Conservation (phyloP, 2,113 vertebrate genomes). For the Oceanodroma tethys region DNA sequence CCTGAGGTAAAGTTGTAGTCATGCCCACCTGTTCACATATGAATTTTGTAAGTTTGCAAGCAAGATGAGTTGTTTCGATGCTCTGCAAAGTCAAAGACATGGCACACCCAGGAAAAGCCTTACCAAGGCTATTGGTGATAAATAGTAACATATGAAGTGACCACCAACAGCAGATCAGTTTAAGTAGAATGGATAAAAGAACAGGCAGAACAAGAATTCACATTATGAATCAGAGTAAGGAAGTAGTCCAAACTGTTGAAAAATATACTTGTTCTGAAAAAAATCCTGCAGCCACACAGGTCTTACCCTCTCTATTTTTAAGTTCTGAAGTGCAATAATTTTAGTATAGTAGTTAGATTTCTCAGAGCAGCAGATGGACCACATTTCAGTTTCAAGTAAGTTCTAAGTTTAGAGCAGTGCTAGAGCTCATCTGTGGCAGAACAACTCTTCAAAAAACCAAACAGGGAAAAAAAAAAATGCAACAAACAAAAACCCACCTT, state of each 20-base stretch:
- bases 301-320: background rate
- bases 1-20: background rate
- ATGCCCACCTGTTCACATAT: background rate
- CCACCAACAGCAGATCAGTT: background rate
- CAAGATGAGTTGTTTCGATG: background rate
- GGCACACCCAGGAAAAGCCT: background rate
- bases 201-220: background rate
- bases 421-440: background rate
- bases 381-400: background rate
- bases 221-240: background rate
- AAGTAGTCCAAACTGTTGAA: background rate
- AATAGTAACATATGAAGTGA: background rate
- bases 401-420: conserved; percentile 10
- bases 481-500: background rate
- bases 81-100: background rate
- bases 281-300: background rate
- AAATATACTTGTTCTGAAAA: background rate
- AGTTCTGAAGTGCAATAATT: conserved; percentile 3
- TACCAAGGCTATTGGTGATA: background rate
- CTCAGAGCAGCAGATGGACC: conserved; percentile 19
- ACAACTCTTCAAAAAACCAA: background rate
- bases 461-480: background rate
- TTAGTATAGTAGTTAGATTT: background rate
- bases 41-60: background rate
- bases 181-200: background rate